These are phyloP conservation scores for Microcebus tavaratra DNA, from an alignment of 2,113 vertebrate genomes.

Conservation along the genomic window DNA sequence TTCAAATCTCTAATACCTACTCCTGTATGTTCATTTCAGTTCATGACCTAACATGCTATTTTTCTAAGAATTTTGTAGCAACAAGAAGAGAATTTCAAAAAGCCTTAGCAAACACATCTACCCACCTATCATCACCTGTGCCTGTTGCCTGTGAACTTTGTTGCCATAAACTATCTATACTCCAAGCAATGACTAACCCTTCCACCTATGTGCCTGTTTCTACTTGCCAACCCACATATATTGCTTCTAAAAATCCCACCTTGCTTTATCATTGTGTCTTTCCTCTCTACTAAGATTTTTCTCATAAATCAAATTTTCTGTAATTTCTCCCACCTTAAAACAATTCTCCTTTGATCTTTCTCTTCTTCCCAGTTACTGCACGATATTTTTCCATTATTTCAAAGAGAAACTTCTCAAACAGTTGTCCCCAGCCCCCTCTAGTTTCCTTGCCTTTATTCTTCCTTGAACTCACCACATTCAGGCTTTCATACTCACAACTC, in stretches of 20 bases:
- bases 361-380: background rate
- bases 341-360: background rate
- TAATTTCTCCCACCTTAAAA: background rate
- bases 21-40: background rate
- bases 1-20: background rate
- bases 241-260: background rate
- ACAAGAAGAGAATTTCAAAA: background rate
- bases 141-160: background rate
- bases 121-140: no score
- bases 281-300: background rate
- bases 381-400: background rate
- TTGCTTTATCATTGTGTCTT: background rate
- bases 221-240: background rate
- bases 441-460: background rate
- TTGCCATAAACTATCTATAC: background rate
- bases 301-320: background rate
- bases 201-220: background rate
- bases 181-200: background rate
- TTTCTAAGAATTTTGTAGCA: background rate
- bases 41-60: background rate
- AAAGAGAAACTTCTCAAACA: background rate
- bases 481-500: background rate
- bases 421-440: background rate
- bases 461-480: background rate
- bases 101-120: background rate